Conservation (phyloP, 2,797 vertebrate genomes). For the Sebastolobus alascanus region DNA sequence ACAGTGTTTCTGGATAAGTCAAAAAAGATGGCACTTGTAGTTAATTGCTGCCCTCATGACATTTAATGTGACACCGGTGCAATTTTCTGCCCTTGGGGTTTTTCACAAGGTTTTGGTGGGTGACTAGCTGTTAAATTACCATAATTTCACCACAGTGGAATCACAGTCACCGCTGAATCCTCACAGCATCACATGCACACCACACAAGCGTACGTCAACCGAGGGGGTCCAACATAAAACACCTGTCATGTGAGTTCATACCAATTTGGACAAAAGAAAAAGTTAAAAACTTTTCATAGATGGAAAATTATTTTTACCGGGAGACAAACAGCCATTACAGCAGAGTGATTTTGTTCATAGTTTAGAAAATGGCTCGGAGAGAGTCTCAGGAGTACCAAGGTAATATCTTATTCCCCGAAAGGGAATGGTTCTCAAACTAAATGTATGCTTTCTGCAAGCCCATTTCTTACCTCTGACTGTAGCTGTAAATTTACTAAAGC, state of each 20-base stretch:
- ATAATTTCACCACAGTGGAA: constrained; percentile 18
- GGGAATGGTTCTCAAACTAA: constrained; percentile 7
- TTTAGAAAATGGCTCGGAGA: constrained; percentile 19
- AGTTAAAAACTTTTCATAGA: not conserved
- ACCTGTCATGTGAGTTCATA: not conserved
- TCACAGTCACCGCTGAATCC: constrained; percentile 3
- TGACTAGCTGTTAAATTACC: constrained; percentile 31
- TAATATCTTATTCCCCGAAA: not conserved
- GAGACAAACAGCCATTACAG: constrained; percentile 20
- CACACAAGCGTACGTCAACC: not conserved
- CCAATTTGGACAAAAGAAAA: constrained; percentile 26
- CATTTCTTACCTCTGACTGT: constrained; percentile 11
- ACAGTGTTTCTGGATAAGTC: constrained; percentile 54
- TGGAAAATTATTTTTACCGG: constrained; percentile 19
- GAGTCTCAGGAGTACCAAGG: constrained; percentile 8
- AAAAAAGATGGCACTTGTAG: constrained; percentile 70
- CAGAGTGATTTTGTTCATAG: constrained; percentile 8
- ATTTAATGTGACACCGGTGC: constrained; percentile 40
- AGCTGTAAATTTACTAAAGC: constrained; percentile 20
- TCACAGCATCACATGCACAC: constrained; percentile 37
- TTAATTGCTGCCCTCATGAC: constrained; percentile 62
- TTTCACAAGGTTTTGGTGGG: constrained; percentile 28
- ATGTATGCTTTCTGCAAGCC: constrained; percentile 19
- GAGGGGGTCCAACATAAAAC: constrained; percentile 24
- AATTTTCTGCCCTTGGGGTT: constrained; percentile 28